Evolutionary conservation across 2,113 vertebrate genomes (phyloP), one percentile per base, ranked within the genome.

Genomic region (Trogon surrucura): DNA sequence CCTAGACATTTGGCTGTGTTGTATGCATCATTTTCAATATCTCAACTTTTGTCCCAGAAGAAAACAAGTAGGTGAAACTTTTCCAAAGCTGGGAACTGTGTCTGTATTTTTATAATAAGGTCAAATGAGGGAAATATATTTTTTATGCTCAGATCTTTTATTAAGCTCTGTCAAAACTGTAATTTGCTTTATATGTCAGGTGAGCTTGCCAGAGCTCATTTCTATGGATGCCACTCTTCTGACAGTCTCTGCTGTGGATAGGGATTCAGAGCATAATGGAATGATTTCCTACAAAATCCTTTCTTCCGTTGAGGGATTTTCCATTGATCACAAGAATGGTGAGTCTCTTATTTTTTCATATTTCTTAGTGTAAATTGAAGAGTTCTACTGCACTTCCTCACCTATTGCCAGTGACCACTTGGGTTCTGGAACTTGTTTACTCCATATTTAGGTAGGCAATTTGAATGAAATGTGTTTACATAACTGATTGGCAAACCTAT

Each of bases 221-320:
- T 82, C 98, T 44, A 29, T 93, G 60, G 95, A 97, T 91, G 87
- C 93, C 7, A 85, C 96, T 50, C 84, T 99, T 85, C 75, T 99
- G 91, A 98, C 98, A 0, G 96, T 99, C 60, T 97, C 96, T n/a
- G 98, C 99, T 61, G 97, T 90, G 7, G 99, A 99, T 48, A 97
- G 80, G 87, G 99, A 99, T 92, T 96, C 98, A 3, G 98, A 97
- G 47, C 92, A 88, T 61, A 98, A 98, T 38, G 98, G 98, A 61
- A 95, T 97, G 41, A 86, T 99, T 97, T 98, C 97, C 67, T 99
- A 99, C 95, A 98, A 97, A 94, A 98, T 99, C 44, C 94, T 99
- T 26, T 98, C 98, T 29, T 97, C 98, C 66, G 88, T 96, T 54
- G 95, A 97, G 78, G 98, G 97, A 47, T 99, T 99, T 92, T 97